Conservation (phyloP, 2,888 invertebrate genomes). For the Campaea margaritaria region DNA sequence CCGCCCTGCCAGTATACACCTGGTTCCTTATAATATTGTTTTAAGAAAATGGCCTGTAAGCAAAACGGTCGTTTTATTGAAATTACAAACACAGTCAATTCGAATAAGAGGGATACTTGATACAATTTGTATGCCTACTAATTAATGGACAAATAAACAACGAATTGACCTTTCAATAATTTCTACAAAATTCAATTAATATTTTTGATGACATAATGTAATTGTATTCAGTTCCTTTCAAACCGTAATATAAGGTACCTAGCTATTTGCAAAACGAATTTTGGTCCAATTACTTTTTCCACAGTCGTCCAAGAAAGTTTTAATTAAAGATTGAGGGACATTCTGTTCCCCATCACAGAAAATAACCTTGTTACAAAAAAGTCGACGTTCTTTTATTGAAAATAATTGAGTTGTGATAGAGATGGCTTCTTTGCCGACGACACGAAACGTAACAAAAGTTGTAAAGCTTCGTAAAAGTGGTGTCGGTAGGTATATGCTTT, state of each 20-base stretch:
- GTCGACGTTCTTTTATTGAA: slow-evolving; percentile 56
- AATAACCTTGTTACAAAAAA: slow-evolving; percentile 61
- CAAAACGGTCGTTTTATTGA: not conserved
- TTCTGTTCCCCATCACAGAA: slow-evolving; percentile 59
- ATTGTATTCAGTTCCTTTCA: slow-evolving; percentile 36
- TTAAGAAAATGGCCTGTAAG: not conserved
- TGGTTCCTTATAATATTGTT: too few relatives aligned
- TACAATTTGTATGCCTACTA: not conserved
- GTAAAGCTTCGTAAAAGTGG: too few relatives aligned
- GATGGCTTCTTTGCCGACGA: slow-evolving; percentile 21
- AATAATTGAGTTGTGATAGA: slow-evolving; percentile 45
- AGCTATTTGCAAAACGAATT: slow-evolving; percentile 52
- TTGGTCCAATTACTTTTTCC: slow-evolving; percentile 62
- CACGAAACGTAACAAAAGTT: too few relatives aligned
- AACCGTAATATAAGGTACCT: slow-evolving; percentile 45
- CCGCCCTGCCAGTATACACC: too few relatives aligned
- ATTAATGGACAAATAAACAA: slow-evolving; percentile 6
- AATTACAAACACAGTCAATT: too few relatives aligned
- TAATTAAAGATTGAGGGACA: slow-evolving; percentile 75
- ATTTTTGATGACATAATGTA: slow-evolving; percentile 34
- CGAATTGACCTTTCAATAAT: slow-evolving; percentile 19
- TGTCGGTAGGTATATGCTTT: too few relatives aligned
- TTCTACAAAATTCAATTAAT: slow-evolving; percentile 30
- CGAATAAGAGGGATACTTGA: too few relatives aligned
- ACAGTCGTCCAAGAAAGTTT: slow-evolving; percentile 63